Conservation (phyloP, 2,888 invertebrate genomes). For the Hydropsyche betteni region DNA sequence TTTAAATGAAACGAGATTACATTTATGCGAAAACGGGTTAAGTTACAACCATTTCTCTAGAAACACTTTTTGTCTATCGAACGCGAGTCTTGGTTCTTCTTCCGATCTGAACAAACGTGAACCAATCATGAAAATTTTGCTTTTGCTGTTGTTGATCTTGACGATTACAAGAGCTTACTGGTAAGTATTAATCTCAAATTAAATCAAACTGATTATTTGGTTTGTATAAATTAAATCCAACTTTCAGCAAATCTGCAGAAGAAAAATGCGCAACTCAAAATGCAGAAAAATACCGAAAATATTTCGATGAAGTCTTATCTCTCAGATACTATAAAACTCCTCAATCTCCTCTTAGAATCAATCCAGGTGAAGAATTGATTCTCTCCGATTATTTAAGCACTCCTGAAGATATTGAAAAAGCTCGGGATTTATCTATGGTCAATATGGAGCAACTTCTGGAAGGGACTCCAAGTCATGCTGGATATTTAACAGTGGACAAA, state of each 20-base stretch:
- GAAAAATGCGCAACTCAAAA: too few relatives aligned
- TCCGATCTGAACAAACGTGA: neutral
- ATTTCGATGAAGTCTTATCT: conserved; percentile 11
- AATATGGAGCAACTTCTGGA: conserved; percentile 60
- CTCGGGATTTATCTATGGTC: conserved; percentile 61
- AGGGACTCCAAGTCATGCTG: conserved; percentile 64
- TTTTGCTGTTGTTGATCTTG: neutral
- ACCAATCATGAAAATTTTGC: neutral
- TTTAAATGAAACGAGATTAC: too few relatives aligned
- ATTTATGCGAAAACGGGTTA: too few relatives aligned
- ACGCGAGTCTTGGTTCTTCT: too few relatives aligned
- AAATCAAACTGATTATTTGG: neutral
- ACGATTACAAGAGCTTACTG: neutral
- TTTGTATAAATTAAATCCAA: neutral
- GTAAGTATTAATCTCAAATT: neutral
- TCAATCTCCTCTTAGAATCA: conserved; percentile 35
- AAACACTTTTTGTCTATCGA: too few relatives aligned
- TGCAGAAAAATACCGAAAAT: neutral
- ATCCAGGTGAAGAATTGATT: conserved; percentile 65
- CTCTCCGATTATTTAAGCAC: conserved; percentile 67
- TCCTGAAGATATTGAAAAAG: conserved; percentile 62
- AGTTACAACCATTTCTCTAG: too few relatives aligned
- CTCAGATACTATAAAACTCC: conserved; percentile 14
- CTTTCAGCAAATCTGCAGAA: too few relatives aligned
- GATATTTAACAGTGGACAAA: conserved; percentile 74